Evolutionary conservation across 2,113 vertebrate species (phyloP).

Genomic region (Anarhynchus alexandrinus): DNA sequence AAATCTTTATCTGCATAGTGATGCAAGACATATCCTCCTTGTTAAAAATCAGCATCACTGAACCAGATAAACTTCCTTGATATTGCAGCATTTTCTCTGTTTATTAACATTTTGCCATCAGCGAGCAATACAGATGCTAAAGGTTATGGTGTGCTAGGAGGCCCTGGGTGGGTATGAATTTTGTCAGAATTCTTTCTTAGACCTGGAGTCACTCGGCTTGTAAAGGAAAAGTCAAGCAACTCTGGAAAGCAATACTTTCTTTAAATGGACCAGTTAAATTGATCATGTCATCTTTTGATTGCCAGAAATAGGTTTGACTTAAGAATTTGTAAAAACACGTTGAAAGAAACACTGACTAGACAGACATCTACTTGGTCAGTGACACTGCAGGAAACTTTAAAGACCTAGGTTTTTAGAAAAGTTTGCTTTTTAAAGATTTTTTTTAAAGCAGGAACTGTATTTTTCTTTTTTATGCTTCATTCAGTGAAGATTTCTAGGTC

Average conservation of each 20-base stretch:
- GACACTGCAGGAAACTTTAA: not conserved
- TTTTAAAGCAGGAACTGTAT: not conserved
- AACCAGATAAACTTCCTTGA: not conserved
- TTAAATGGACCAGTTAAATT: conserved; percentile 16
- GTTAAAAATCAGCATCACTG: not conserved
- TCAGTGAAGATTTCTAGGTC: not conserved
- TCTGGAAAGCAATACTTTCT: conserved; percentile 13
- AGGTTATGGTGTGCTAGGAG: conserved; percentile 32
- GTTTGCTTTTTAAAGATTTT: not conserved
- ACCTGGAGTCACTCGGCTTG: conserved; percentile 16
- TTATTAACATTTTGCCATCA: conserved; percentile 50
- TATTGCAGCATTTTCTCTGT: conserved; percentile 1
- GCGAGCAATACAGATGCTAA: conserved; percentile 27
- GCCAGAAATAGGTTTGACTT: not conserved
- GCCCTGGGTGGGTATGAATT: not conserved
- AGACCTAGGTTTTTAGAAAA: not conserved
- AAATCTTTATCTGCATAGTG: not conserved
- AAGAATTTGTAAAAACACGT: not conserved
- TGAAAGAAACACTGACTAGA: not conserved
- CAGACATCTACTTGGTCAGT: not conserved
- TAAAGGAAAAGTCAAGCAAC: conserved; percentile 46
- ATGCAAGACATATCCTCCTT: conserved; percentile 23
- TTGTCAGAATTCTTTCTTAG: conserved; percentile 43
- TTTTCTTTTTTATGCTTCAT: not conserved
- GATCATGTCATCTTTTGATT: conserved; percentile 7